Evolutionary conservation across 2,113 vertebrate genomes (phyloP).

Genomic region (Cricetomys ansorgei): DNA sequence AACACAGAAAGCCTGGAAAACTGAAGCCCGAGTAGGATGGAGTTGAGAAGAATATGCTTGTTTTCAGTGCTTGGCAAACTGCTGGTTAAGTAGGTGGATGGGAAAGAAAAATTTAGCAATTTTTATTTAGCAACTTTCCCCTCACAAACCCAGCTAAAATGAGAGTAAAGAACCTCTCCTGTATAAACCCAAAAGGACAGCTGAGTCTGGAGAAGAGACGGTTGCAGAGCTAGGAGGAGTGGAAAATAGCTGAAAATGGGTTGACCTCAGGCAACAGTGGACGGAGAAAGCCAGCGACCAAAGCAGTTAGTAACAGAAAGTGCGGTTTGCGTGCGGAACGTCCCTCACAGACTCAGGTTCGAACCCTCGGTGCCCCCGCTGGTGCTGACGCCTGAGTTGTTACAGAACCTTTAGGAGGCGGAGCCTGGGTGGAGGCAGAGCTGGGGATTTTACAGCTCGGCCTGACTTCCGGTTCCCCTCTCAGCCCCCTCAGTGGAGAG

Average conservation of each 20-base stretch:
- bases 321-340: neutral
- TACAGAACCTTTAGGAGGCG: neutral
- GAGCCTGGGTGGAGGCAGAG: neutral
- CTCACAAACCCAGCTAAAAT: neutral
- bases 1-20: neutral
- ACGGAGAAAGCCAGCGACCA: constrained; percentile 5
- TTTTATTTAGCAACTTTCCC: neutral
- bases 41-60: neutral
- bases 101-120: neutral
- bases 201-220: neutral
- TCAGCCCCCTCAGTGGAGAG: neutral
- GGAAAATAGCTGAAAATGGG: neutral
- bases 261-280: neutral
- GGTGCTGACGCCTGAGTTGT: no score
- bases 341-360: no score
- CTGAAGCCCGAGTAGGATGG: neutral
- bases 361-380: neutral
- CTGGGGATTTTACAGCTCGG: neutral
- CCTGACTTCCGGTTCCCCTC: neutral
- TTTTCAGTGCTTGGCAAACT: neutral
- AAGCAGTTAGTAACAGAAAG: neutral
- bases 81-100: neutral
- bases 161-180: neutral
- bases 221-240: neutral
- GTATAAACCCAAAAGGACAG: neutral